Percentiles rank a stretch among this genome's conserved stretches.
phyloP scores from a whole-genome alignment of 2,888 invertebrate species.

The Rhyacophila evoluta region DNA sequence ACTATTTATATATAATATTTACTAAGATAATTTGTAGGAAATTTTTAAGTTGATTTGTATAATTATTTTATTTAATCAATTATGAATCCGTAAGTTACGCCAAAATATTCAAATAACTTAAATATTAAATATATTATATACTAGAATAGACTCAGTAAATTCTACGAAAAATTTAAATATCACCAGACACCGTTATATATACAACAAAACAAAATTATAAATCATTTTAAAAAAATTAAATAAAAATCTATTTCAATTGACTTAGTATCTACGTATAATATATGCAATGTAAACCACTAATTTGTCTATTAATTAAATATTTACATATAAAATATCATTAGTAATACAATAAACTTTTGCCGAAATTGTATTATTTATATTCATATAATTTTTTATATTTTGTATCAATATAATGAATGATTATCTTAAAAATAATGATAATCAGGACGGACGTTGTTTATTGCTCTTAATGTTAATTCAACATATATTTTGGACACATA shows the following conservation, averaged over 20 bases:
- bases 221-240: neutral
- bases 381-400: too few species aligned
- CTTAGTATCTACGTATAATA: too few species aligned
- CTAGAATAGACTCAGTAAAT: neutral
- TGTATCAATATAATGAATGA: neutral
- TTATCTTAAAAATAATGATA: neutral
- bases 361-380: neutral
- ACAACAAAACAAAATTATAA: neutral
- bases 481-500: too few species aligned
- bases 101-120: neutral
- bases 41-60: too few species aligned
- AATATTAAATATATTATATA: neutral
- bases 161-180: neutral
- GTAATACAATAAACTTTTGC: neutral
- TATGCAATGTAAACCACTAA: neutral
- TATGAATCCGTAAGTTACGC: too few species aligned
- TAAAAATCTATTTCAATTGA: neutral
- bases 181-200: neutral
- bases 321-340: neutral
- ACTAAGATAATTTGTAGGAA: too few species aligned
- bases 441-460: neutral
- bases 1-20: too few species aligned
- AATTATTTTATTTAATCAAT: too few species aligned
- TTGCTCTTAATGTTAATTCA: too few species aligned
- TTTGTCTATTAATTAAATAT: neutral